phyloP scores from a whole-genome alignment of 2,797 vertebrate genomes.

The Scolopax rusticola region DNA sequence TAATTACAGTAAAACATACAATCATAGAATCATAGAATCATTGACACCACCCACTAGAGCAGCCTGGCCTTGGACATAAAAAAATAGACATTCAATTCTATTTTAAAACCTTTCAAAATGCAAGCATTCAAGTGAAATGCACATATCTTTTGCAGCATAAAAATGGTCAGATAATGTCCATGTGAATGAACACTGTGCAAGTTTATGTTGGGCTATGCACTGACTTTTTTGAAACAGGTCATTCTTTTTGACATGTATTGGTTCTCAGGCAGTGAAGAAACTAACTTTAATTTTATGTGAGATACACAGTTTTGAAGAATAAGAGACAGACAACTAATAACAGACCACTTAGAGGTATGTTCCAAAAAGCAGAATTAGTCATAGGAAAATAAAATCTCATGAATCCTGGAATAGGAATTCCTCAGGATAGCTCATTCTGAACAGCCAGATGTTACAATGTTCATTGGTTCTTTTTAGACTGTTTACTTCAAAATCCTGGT shows the following conservation, averaged over 20 bases:
- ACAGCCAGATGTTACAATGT: background rate
- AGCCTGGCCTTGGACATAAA: too few relatives aligned
- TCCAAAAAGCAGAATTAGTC: background rate
- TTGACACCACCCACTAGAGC: too few relatives aligned
- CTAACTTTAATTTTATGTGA: background rate
- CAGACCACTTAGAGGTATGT: background rate
- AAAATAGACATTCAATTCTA: background rate
- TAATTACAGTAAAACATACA: background rate
- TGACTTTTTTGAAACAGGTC: background rate
- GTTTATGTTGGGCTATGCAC: background rate
- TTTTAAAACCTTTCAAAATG: background rate
- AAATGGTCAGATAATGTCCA: background rate
- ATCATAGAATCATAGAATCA: too few relatives aligned
- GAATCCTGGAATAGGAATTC: background rate
- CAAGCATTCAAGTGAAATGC: background rate
- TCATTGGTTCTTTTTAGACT: background rate
- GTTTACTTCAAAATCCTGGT: background rate
- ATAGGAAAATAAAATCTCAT: background rate
- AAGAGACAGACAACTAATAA: background rate
- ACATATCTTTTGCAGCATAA: background rate
- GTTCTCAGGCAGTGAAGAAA: background rate
- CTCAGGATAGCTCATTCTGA: background rate
- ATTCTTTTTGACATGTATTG: background rate
- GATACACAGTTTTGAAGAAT: background rate
- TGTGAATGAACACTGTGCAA: background rate